phyloP scores from a whole-genome alignment of 2,888 invertebrate species.

The Drosophila paranaensis region DNA sequence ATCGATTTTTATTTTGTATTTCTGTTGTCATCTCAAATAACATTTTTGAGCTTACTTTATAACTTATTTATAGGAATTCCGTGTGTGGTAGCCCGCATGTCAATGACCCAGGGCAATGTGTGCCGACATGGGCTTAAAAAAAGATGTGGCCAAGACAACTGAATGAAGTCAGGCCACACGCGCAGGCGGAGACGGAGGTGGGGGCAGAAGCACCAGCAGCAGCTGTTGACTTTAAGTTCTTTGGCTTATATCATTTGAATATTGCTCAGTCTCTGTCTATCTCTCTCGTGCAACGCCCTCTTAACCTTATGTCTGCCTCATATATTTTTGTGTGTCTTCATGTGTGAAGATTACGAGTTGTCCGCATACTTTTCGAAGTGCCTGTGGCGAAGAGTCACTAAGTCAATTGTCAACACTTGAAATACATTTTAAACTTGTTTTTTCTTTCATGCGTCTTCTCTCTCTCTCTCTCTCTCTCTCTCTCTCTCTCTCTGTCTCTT shows the following conservation, averaged over 20 bases:
- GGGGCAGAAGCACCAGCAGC: not conserved
- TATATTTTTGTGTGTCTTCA: slow-evolving; percentile 7
- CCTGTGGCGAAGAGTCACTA: slow-evolving; percentile 68
- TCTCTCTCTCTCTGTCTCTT: not conserved
- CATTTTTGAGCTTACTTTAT: slow-evolving; percentile 14
- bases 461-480: not conserved
- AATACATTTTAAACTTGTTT: slow-evolving; percentile 37
- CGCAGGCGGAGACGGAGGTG: not conserved
- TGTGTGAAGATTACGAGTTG: slow-evolving; percentile 19
- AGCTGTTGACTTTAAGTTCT: slow-evolving; percentile 43
- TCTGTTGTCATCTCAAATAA: slow-evolving; percentile 30
- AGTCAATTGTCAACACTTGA: slow-evolving; percentile 75
- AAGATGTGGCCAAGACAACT: slow-evolving; percentile 51
- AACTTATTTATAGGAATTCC: slow-evolving; percentile 24
- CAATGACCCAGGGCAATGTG: slow-evolving; percentile 54
- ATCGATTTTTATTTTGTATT: not conserved
- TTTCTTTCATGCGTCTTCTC: not conserved
- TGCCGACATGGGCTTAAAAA: slow-evolving; percentile 47
- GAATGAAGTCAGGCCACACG: slow-evolving; percentile 16
- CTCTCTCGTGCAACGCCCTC: slow-evolving; percentile 10
- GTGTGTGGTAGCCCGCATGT: slow-evolving; percentile 38
- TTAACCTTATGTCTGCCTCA: slow-evolving; percentile 9
- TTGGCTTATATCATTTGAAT: slow-evolving; percentile 61
- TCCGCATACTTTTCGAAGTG: slow-evolving; percentile 28
- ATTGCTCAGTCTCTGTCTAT: slow-evolving; percentile 3